These are phyloP conservation scores for Epicauta chinensis DNA, from an alignment of 1,140 invertebrate species.

Conservation along the genomic window DNA sequence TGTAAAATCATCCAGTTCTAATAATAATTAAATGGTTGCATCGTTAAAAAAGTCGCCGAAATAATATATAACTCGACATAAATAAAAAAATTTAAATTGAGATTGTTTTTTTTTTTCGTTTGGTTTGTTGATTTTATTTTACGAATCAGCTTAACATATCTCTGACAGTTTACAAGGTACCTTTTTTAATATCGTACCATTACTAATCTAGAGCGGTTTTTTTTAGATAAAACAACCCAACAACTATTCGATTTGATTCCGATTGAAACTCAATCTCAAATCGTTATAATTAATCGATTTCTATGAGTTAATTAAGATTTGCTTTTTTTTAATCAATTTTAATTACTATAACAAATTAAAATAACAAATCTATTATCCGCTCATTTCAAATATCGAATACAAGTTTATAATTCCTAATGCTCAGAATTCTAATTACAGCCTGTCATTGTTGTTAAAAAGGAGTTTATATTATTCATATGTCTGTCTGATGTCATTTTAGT, in stretches of 20 bases:
- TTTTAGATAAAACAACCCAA: background rate
- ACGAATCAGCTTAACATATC: slow-evolving; percentile 25
- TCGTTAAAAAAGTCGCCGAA: slow-evolving; percentile 33
- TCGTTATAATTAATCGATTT: too few species aligned
- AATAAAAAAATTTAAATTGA: slow-evolving; percentile 14
- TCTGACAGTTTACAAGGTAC: slow-evolving; percentile 23
- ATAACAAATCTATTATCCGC: slow-evolving; percentile 17
- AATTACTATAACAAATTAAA: slow-evolving; percentile 3
- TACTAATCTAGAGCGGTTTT: slow-evolving; percentile 12
- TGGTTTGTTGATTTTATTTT: too few species aligned
- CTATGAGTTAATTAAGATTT: background rate
- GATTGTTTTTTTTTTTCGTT: too few species aligned
- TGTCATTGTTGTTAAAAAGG: slow-evolving; percentile 31
- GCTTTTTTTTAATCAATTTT: slow-evolving; percentile 3
- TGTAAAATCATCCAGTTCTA: slow-evolving; percentile 28
- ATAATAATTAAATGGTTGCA: slow-evolving; percentile 34
- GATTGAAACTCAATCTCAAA: too few species aligned
- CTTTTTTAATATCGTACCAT: slow-evolving; percentile 14
- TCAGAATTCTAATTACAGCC: slow-evolving; percentile 31
- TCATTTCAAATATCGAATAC: slow-evolving; percentile 12
- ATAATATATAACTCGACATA: slow-evolving; percentile 30
- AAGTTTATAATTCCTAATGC: slow-evolving; percentile 26
- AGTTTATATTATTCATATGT: slow-evolving; percentile 27
- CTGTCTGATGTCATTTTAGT: slow-evolving; percentile 15
- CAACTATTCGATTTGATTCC: too few species aligned